Evolutionary conservation across 2,113 vertebrate species (phyloP).

Genomic region (Halcyon malimbica): DNA sequence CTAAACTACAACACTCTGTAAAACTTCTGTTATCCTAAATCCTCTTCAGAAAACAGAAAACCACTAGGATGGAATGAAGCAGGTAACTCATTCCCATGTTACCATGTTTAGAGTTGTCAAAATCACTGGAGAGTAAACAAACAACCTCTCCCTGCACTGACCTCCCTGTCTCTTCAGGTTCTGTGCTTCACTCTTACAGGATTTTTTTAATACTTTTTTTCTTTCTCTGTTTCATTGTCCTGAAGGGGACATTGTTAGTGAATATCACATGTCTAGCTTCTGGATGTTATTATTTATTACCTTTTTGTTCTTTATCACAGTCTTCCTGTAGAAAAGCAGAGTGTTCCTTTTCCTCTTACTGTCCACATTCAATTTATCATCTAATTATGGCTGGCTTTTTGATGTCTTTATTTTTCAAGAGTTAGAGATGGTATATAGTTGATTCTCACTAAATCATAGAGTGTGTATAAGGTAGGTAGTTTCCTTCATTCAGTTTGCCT

Average conservation of each 20-base stretch:
- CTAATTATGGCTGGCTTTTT: neutral
- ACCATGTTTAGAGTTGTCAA: neutral
- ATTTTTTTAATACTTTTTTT: neutral
- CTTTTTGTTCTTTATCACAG: neutral
- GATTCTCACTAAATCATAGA: neutral
- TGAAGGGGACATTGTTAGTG: neutral
- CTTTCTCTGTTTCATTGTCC: neutral
- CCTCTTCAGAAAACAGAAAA: neutral
- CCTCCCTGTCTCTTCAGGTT: neutral
- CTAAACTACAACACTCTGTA: neutral
- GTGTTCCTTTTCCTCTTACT: neutral
- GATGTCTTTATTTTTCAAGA: neutral
- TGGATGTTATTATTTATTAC: neutral
- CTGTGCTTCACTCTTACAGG: neutral
- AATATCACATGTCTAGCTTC: neutral
- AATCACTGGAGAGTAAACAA: neutral
- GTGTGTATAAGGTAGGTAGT: neutral
- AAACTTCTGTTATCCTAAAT: neutral
- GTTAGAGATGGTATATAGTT: neutral
- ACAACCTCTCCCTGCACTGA: neutral
- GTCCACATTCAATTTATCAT: neutral
- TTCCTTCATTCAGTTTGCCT: neutral
- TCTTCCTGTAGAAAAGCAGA: neutral
- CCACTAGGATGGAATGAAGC: neutral
- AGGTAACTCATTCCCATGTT: neutral